Evolutionary conservation across 37 sponge, comb jelly and placozoan species (phyloP).

Genomic region (Ephydatia muelleri): DNA sequence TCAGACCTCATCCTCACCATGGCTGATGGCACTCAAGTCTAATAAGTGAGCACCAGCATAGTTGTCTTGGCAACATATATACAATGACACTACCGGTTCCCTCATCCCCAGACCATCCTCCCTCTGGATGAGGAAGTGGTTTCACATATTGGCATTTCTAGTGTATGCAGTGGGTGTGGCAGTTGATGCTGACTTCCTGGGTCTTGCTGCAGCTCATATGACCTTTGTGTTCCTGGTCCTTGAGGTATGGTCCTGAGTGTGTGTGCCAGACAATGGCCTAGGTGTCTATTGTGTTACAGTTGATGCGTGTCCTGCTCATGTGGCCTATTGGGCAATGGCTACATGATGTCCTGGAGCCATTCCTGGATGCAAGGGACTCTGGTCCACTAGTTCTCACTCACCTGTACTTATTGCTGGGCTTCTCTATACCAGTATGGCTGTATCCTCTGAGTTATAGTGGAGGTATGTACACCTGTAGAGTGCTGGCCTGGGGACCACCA

Average conservation of each 20-base stretch:
- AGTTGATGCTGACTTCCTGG: constrained; percentile 42
- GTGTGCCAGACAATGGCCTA: constrained; percentile 12
- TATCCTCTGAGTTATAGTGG: constrained; percentile 46
- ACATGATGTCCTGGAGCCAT: constrained; percentile 39
- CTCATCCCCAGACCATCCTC: constrained; percentile 41
- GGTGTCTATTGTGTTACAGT: constrained; percentile 53
- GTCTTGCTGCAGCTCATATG: constrained; percentile 51
- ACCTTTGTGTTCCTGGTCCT: constrained; percentile 32
- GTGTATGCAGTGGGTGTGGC: constrained; percentile 69
- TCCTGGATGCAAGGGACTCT: constrained; percentile 61
- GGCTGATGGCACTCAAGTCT: constrained; percentile 22
- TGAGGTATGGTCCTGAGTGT: constrained; percentile 47
- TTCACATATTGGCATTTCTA: constrained; percentile 70
- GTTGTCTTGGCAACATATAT: neutral
- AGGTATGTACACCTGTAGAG: neutral
- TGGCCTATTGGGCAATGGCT: constrained; percentile 81
- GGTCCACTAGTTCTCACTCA: constrained; percentile 78
- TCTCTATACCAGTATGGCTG: constrained; percentile 86
- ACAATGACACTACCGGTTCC: neutral
- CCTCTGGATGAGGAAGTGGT: constrained; percentile 73
- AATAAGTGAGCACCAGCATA: constrained; percentile 21
- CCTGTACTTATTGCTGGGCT: constrained; percentile 87
- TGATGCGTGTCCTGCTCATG: constrained; percentile 58
- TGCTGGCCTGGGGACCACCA: no score
- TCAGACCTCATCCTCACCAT: constrained; percentile 35